Base-by-base conservation (phyloP, 2,888 invertebrate genomes). In the Glomeris marginata region DNA sequence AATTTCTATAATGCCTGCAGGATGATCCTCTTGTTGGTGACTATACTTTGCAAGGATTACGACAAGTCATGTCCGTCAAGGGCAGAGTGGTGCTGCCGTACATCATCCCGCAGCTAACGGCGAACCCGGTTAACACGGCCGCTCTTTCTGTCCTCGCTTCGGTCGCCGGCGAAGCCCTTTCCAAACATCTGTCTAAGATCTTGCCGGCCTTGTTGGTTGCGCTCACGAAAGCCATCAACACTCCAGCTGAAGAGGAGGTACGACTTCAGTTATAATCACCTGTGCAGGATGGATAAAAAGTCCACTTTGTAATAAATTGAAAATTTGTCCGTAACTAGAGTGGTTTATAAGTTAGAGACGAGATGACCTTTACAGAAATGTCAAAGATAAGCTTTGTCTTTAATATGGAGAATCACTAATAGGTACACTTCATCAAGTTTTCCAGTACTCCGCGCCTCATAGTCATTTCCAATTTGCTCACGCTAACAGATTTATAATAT, bases 21-120 rank as follows among this genome's bases (percentile, higher is more conserved):
- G 81, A 83, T 59, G 77, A 92, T 70, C 75, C 78, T 0, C 77
- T 75, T 20, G 70, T 80, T 47, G 87, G 87, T 0, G 94, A 94
- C 63, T 83, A 84, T 63, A 86, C 94, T 10, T 73, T 98, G 56
- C 97, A 98, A 66, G 98, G 97, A 18, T 74, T 98, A 58, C 79
- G 88, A 52, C 94, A 95, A 75, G 87, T 98, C 38, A 92, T 98
- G 90, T 82, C 87, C 13, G 86, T 95, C 51, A 97, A 95, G 71
- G 90, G 92, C 0, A 77, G 87, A 58, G 92, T 91, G 0, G 94
- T 97, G 49, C 72, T 98, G 58, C 97, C 97, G 1, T 95, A 94
- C 69, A 76, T 98, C 54, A 84, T 99, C 54, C 97, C 97, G 2
- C 70, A 70, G 71, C 71, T 98, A 62, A 92, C 90, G 0, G 78